Evolutionary conservation across 2,888 invertebrate genomes (phyloP).

Genomic region (Blastobasis adustella): DNA sequence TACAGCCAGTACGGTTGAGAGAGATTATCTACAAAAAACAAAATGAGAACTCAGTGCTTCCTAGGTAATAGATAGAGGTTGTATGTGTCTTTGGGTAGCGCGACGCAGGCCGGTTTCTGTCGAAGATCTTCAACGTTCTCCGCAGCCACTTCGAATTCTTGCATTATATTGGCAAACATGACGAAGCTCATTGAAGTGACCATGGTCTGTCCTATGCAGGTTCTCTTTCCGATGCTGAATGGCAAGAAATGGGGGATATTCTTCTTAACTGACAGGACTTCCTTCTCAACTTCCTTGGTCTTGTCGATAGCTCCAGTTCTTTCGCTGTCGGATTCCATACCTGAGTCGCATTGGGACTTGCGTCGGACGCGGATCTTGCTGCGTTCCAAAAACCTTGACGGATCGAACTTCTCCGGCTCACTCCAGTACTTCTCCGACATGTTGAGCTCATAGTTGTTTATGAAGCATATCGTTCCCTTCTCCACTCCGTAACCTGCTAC

Average conservation of each 20-base stretch:
- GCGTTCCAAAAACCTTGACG: constrained; percentile 81
- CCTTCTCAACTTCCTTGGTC: constrained; percentile 40
- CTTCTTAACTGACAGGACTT: constrained; percentile 56
- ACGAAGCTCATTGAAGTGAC: constrained; percentile 86
- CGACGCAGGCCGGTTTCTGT: constrained; percentile 81
- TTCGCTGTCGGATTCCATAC: constrained; percentile 70
- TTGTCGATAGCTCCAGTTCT: constrained; percentile 32
- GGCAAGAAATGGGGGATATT: constrained; percentile 85
- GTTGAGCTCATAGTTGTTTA: constrained; percentile 89
- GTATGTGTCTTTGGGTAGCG: constrained; percentile 83
- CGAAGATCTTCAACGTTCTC: constrained; percentile 67
- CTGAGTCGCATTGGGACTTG: constrained; percentile 71
- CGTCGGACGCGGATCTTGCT: constrained; percentile 44
- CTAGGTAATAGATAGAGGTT: constrained; percentile 76
- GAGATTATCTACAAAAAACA: constrained; percentile 18
- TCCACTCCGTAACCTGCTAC: constrained; percentile 82
- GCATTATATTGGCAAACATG: constrained; percentile 81
- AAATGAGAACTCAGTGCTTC: constrained; percentile 35
- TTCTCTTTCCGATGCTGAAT: constrained; percentile 90
- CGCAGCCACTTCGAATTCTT: constrained; percentile 79
- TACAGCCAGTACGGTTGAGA: no score
- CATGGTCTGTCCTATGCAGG: constrained; percentile 88
- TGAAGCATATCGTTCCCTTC: constrained; percentile 86
- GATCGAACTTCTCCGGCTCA: constrained; percentile 81
- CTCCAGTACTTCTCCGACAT: constrained; percentile 83